Base-by-base conservation (phyloP, 2,797 vertebrate species). In the Morus bassanus region DNA sequence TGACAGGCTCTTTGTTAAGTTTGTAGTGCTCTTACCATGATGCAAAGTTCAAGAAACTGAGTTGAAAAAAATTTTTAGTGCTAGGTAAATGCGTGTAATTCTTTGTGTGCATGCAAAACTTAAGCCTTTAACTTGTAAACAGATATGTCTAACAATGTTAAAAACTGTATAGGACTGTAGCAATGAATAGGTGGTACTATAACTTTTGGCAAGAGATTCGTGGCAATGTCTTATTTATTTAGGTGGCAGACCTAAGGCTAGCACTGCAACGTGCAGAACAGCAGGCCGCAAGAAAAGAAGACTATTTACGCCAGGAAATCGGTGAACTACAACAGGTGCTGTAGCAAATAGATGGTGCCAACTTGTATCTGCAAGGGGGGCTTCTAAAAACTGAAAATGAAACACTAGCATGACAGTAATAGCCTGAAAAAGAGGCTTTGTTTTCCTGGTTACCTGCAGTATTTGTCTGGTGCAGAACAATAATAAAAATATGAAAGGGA, bases 231-330 rank as follows among this genome's bases (percentile, higher is more conserved):
- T 56, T 88, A 9, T 72, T 95, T 69, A 3, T 91, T 60, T 87
- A 99, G 99, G 99, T 99, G 88, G 98, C 98, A 54, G 99, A 99
- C 97, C 97, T 99, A 92, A 98, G 99, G 93, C 21, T 99, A 95
- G 98, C 99, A 1, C 96, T 99, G 88, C 99, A 99, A 92, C 98
- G 99, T 67, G 98, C 99, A 35, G 99, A 99, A 85, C 99, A 99
- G 82, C 98, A 99, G 88, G 98, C 99, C 96, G 99, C 98, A 69
- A 98, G 99, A 74, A 99, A 99, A 94, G 99, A 99, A 95, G 99
- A 99, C 97, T 99, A 99, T 98, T 98, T 99, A 57, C 98, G 99
- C n/a, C 99, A 99, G 86, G 99, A 99, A 98, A 99, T 99, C 43
- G 91, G 98, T 94, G 99, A 99, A 93, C 98, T 99, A 31, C 99